Conservation (phyloP, 2,888 invertebrate species). For the Steinernema carpocapsae region DNA sequence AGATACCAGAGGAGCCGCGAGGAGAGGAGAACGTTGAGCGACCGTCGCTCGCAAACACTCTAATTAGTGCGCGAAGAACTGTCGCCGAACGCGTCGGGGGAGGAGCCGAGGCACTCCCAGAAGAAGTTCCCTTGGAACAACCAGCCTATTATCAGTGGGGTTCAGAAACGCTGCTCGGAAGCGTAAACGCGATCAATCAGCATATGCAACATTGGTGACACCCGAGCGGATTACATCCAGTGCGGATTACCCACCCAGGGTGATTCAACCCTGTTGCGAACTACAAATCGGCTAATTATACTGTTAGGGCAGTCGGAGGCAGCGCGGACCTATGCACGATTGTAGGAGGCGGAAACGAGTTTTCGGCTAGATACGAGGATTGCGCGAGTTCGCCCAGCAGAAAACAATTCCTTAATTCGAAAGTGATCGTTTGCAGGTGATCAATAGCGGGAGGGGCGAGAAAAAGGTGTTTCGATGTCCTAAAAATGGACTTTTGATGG, state of each 20-base stretch:
- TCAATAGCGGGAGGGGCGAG: neutral
- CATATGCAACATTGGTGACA: neutral
- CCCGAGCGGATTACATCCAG: neutral
- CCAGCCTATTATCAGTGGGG: conserved; percentile 23
- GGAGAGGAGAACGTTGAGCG: conserved; percentile 11
- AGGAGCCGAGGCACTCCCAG: conserved; percentile 4
- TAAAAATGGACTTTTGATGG: too few species aligned
- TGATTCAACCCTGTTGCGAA: neutral
- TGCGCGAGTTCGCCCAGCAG: conserved; percentile 1
- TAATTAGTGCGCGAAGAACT: conserved; percentile 35
- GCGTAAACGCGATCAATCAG: conserved; percentile 20
- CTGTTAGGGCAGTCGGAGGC: neutral
- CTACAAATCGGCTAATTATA: conserved; percentile 20
- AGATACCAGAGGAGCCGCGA: too few species aligned
- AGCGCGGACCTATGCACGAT: neutral
- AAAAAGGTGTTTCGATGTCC: too few species aligned
- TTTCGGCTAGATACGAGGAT: neutral
- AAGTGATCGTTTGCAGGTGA: neutral
- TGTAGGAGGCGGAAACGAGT: conserved; percentile 3
- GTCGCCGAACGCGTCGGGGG: conserved; percentile 23
- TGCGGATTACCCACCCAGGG: neutral
- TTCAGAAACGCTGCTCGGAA: conserved; percentile 25
- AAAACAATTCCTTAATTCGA: conserved; percentile 1
- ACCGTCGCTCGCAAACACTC: conserved; percentile 16
- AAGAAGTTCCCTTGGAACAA: neutral